Conservation (phyloP, 2,888 invertebrate species). For the Osedax fenrisi region DNA sequence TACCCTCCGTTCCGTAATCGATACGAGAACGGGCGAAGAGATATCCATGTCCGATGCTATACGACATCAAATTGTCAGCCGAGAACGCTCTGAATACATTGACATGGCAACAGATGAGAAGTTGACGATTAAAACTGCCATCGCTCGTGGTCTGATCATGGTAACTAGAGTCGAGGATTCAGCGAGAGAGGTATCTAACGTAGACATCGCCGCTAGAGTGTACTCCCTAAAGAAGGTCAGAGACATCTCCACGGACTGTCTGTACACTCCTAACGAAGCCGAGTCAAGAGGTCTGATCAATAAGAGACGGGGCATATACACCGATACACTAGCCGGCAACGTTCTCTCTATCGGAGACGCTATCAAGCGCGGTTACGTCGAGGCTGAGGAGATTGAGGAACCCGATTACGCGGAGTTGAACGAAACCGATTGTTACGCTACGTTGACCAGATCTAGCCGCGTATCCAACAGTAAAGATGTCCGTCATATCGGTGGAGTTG, state of each 20-base stretch:
- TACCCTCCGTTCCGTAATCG: slow-evolving; percentile 54
- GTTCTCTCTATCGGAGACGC: slow-evolving; percentile 56
- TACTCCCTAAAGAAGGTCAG: slow-evolving; percentile 35
- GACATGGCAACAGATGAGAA: slow-evolving; percentile 70
- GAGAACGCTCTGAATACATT: slow-evolving; percentile 53
- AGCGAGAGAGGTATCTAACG: slow-evolving; percentile 29
- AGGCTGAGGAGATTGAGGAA: slow-evolving; percentile 35
- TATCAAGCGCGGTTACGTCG: slow-evolving; percentile 33
- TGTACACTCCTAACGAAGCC: slow-evolving; percentile 36
- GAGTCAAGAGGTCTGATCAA: slow-evolving; percentile 37
- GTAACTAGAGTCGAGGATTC: slow-evolving; percentile 38
- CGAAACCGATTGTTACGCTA: slow-evolving; percentile 38
- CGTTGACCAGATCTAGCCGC: slow-evolving; percentile 26
- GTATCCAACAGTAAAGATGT: slow-evolving; percentile 35
- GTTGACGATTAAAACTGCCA: slow-evolving; percentile 70
- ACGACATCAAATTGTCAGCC: slow-evolving; percentile 75
- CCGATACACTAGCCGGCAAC: slow-evolving; percentile 60
- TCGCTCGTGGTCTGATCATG: slow-evolving; percentile 64
- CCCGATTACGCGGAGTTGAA: slow-evolving; percentile 35
- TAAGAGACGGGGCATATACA: slow-evolving; percentile 52
- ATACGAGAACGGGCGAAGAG: slow-evolving; percentile 66
- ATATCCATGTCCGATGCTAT: slow-evolving; percentile 68
- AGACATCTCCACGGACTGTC: slow-evolving; percentile 33
- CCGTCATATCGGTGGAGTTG: slow-evolving; percentile 48
- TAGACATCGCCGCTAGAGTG: slow-evolving; percentile 34